These are phyloP conservation scores for Dermochelys coriacea DNA, from an alignment of 2,797 vertebrate species.

Conservation along the genomic window DNA sequence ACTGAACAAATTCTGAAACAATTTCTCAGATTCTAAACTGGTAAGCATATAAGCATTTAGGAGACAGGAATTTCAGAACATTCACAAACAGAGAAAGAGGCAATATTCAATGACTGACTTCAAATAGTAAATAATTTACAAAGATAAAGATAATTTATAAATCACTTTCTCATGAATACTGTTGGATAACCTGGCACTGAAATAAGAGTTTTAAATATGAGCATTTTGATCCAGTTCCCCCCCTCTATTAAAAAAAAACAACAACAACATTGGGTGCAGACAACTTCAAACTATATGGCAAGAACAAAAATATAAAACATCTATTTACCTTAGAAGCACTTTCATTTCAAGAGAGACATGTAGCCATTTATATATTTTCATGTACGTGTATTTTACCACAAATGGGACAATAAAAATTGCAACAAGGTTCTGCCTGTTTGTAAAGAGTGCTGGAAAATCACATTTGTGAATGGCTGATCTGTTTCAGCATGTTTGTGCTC, in stretches of 20 bases:
- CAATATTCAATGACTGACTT: background rate
- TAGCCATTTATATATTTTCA: background rate
- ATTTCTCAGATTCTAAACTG: background rate
- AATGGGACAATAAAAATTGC: background rate
- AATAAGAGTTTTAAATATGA: background rate
- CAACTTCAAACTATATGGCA: background rate
- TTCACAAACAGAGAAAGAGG: background rate
- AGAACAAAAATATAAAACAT: background rate
- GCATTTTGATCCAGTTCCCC: background rate
- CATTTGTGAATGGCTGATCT: background rate
- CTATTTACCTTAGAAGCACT: constrained; percentile 29
- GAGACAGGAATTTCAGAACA: background rate
- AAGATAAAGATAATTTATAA: background rate
- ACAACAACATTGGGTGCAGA: background rate
- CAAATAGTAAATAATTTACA: background rate
- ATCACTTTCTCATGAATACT: background rate
- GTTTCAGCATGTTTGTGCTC: background rate
- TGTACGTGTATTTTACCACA: background rate
- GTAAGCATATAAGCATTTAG: background rate
- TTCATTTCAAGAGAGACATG: constrained; percentile 4
- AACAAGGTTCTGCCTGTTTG: background rate
- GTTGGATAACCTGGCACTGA: background rate
- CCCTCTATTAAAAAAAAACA: background rate
- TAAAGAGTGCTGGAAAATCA: background rate
- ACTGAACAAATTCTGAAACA: constrained; percentile 13